Evolutionary conservation across 2,797 vertebrate genomes (phyloP), one percentile per base, ranked within the genome.

Genomic region (Sternarchorhynchus goeldii): DNA sequence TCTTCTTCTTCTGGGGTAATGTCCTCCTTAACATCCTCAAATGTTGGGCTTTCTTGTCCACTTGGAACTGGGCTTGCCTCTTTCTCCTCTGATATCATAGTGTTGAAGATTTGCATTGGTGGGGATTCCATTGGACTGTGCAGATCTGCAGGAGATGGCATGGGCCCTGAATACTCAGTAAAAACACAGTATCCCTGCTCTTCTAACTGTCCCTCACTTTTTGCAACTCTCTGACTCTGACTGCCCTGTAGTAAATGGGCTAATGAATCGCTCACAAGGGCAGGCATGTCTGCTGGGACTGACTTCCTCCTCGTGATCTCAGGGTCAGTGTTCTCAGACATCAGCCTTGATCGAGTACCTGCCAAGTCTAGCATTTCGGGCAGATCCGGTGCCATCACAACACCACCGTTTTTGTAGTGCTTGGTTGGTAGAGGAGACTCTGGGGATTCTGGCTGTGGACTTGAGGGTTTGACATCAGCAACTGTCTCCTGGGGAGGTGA

Each of bases 141-240:
- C 17, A 94, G 81, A 87, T 95, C 94, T 60, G 93, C 98, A 65
- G 97, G 98, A 21, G 97, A 99, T 4, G 98, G 98, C 83, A 99
- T 95, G 1, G 98, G 98, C 21, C 97, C 96, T 1, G 96, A 97
- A 88, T 99, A 99, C 86, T 99, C 98, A 89, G 95, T 99, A 84
- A 99, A 99, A 84, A 99, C 97, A 90, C 98, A 99, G 86, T 99
- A 99, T 68, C 98, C 97, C 87, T 98, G 90, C 78, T 99, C 98
- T 89, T 99, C 98, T 2, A 95, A 84, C 71, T 99, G 97, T 85
- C 95, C 96, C 57, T 98, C 96, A 64, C 94, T 94, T 90, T 88
- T 93, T 82, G 85, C 86, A 31, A 68, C 50, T 65, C 86, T 81
- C 41, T 92, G 93, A 86, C 90, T 91, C 25, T 87, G 90, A 77